Evolutionary conservation across 1,140 invertebrate genomes (phyloP).

Genomic region (Pseudomyrmex sp.): DNA sequence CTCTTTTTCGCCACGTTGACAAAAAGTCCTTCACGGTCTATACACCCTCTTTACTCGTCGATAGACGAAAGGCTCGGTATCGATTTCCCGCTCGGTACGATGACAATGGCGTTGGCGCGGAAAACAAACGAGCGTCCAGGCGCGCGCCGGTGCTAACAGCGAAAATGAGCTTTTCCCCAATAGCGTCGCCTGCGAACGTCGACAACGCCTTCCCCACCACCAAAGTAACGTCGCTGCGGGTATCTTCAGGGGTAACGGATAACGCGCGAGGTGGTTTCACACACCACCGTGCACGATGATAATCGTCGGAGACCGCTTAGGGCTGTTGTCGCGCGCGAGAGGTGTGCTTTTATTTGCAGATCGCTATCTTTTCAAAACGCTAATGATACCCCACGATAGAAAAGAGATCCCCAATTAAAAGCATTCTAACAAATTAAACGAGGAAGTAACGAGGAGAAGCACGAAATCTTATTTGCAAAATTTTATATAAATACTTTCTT

Average conservation of each 20-base stretch:
- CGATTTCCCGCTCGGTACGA: constrained; percentile 67
- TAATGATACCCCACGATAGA: background rate
- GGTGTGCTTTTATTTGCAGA: background rate
- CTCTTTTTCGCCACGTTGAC: background rate
- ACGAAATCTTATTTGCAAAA: background rate
- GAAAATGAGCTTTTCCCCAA: constrained; percentile 78
- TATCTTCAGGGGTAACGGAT: constrained; percentile 8
- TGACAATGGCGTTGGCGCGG: constrained; percentile 68
- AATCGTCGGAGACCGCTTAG: constrained; percentile 1
- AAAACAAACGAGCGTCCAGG: constrained; percentile 76
- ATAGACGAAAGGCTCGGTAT: constrained; percentile 64
- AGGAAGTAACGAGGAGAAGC: background rate
- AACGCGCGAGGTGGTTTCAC: constrained; percentile 12
- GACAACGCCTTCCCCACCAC: constrained; percentile 4
- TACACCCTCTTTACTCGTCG: constrained; percentile 32
- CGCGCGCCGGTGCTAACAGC: constrained; percentile 67
- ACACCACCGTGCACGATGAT: constrained; percentile 12
- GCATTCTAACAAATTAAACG: too few relatives aligned
- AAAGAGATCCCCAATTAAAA: constrained; percentile 2
- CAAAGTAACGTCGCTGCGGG: background rate
- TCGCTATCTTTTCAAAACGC: background rate
- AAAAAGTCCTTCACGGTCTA: background rate
- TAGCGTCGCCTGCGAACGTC: constrained; percentile 24
- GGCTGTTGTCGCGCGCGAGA: background rate
- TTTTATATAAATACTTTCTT: too few relatives aligned